These are phyloP conservation scores for Bergia sp. DNA, from an alignment of 92 coral and sea anemone genomes.

Conservation along the genomic window DNA sequence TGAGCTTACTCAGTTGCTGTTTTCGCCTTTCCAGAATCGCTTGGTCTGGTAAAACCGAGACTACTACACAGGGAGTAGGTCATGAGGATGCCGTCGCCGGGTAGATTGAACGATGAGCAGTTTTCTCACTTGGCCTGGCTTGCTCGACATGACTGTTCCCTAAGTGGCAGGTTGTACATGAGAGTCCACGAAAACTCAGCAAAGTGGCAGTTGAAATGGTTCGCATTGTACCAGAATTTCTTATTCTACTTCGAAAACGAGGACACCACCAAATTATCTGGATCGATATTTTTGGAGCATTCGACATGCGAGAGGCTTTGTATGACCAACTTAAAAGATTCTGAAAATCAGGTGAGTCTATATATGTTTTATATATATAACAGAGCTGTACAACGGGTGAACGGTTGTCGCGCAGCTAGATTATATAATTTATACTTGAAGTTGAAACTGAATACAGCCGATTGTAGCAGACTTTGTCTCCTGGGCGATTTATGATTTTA, in stretches of 20 bases:
- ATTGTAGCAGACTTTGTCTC: neutral
- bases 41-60: neutral
- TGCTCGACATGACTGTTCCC: constrained; percentile 77
- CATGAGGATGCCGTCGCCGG: constrained; percentile 77
- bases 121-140: constrained; percentile 71
- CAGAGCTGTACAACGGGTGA: neutral
- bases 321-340: constrained; percentile 81
- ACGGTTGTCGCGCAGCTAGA: constrained; percentile 1
- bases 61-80: neutral
- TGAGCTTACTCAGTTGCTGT: no score
- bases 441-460: neutral
- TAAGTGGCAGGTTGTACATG: constrained; percentile 71
- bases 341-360: constrained; percentile 81
- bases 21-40: neutral
- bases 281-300: constrained; percentile 87
- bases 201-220: constrained; percentile 91
- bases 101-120: constrained; percentile 80
- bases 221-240: constrained; percentile 89
- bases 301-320: constrained; percentile 86
- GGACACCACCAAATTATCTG: constrained; percentile 81
- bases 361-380: neutral
- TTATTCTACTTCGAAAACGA: constrained; percentile 87
- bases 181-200: constrained; percentile 78
- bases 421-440: constrained; percentile 36
- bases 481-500: neutral